These are phyloP conservation scores for Lacerta agilis DNA, from an alignment of 2,797 vertebrate species.

Conservation along the genomic window DNA sequence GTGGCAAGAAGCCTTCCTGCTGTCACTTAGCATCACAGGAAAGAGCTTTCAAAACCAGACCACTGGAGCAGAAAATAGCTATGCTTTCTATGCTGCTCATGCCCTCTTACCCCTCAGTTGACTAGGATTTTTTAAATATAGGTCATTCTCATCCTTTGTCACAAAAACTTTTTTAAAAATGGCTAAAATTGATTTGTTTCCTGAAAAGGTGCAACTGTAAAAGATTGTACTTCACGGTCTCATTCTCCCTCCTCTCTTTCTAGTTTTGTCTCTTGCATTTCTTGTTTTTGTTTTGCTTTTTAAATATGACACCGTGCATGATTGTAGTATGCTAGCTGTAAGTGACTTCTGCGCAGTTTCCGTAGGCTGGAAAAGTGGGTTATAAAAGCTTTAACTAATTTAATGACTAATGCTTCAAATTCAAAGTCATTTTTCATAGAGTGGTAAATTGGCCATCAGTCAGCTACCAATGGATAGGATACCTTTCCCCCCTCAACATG, in stretches of 20 bases:
- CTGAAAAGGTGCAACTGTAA: background rate
- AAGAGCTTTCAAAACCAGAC: background rate
- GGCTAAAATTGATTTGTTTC: background rate
- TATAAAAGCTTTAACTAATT: background rate
- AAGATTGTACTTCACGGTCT: background rate
- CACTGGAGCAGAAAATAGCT: conserved; percentile 4
- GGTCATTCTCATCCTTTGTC: background rate
- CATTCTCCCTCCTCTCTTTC: background rate
- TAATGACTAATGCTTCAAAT: background rate
- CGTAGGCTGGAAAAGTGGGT: background rate
- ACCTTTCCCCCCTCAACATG: no score
- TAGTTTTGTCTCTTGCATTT: background rate
- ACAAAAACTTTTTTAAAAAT: background rate
- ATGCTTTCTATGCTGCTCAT: background rate
- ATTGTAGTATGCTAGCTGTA: background rate
- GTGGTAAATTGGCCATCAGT: background rate
- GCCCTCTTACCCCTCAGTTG: background rate
- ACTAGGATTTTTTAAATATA: background rate
- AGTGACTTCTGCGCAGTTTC: background rate
- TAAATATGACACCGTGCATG: no score
- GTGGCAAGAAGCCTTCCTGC: background rate
- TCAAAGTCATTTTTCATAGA: background rate
- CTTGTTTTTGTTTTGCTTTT: background rate
- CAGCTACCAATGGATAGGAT: background rate
- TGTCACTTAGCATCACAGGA: conserved; percentile 11